Conservation (phyloP, 2,888 invertebrate species). For the Caenorhabditis imperialis region DNA sequence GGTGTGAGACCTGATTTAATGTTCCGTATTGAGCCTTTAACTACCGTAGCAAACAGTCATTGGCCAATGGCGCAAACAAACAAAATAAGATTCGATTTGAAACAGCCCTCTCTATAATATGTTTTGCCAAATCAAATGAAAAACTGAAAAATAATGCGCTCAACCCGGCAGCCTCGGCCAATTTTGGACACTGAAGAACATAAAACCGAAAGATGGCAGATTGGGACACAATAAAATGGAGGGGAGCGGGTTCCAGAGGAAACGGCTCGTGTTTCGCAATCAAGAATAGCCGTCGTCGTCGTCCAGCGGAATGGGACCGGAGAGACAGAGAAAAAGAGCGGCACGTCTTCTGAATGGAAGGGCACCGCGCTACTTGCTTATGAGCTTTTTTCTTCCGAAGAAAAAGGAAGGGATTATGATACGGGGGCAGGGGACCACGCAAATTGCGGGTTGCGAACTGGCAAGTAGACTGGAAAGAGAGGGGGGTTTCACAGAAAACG, state of each 20-base stretch:
- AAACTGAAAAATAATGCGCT: no score
- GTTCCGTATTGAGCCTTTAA: no score
- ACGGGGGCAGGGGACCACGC: conserved; percentile 8
- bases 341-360: conserved; percentile 25
- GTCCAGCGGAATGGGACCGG: conserved; percentile 9
- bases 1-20: no score
- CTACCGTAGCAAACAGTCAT: no score
- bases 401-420: conserved; percentile 36
- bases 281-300: conserved; percentile 40
- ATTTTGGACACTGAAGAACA: no score
- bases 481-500: no score
- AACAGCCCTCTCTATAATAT: no score
- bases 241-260: conserved; percentile 3
- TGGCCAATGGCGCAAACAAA: no score
- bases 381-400: conserved; percentile 29
- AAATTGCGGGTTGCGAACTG: neutral
- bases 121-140: no score
- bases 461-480: no score
- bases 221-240: conserved; percentile 31
- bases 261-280: conserved; percentile 52
- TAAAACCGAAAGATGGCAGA: conserved; percentile 6
- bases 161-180: no score
- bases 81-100: no score
- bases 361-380: conserved; percentile 18
- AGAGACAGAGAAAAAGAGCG: conserved; percentile 21